Base-by-base conservation (phyloP, 1,140 invertebrate genomes). In the Arion vulgaris region DNA sequence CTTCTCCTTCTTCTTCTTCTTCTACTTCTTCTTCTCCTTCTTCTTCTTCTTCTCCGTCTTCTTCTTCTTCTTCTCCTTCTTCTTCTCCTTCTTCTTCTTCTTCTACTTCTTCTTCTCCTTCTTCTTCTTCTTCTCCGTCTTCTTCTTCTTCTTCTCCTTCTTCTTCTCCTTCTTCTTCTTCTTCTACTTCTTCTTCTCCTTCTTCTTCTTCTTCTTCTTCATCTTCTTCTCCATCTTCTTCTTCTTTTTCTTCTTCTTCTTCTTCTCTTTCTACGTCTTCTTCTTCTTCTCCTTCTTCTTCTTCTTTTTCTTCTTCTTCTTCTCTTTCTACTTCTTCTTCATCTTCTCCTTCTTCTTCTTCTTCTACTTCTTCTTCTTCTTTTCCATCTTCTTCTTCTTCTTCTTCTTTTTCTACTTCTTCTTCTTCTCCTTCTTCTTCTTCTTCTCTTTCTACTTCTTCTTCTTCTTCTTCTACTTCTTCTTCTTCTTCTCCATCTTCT, bases 331-430 rank as follows among this genome's bases (percentile, higher is more conserved):
- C 49, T 51, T 49, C 74, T 49, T 45, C 41, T 49, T 51, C 49
- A n/a, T 77, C 74, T 77, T 51, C 49, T 51, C 49, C 74, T 77
- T 69, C 66, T 69, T 69, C 66, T 69, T 69, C 66, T 69, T 69
- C 66, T 69, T 69, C 66, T 69, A 11, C 66, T 69, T 69, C 66
- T 69, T 69, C 66, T 69, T n/a, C n/a, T n/a, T n/a, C n/a, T n/a
- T n/a, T n/a, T n/a, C n/a, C n/a, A n/a, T n/a, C n/a, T n/a, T n/a
- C n/a, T n/a, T n/a, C n/a, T n/a, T n/a, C n/a, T n/a, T n/a, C n/a
- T n/a, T n/a, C n/a, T n/a, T n/a, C n/a, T n/a, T n/a, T n/a, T n/a
- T n/a, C n/a, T n/a, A n/a, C n/a, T n/a, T n/a, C n/a, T n/a, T n/a
- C n/a, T n/a, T 69, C 66, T 69, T 69, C 66, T 69, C 26, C 66